A percentile compares a stretch with the other conserved stretches of the same genome.
Conservation (phyloP, 2,888 invertebrate species). For the Coecobrya sp. region DNA sequence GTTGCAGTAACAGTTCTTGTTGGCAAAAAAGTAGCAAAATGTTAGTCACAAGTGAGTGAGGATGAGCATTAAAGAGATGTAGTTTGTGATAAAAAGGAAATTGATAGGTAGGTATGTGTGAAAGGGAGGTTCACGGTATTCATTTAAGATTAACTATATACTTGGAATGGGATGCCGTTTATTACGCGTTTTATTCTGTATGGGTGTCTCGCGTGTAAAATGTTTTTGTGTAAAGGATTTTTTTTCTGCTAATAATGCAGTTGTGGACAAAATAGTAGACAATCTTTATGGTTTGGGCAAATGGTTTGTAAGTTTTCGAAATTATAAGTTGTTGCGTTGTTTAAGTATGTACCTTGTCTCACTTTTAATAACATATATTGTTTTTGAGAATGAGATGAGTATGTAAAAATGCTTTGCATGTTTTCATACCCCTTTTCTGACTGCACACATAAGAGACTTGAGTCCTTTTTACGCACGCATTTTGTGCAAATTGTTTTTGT, state of each 20-base stretch:
- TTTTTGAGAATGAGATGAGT: background rate
- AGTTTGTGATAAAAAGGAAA: conserved; percentile 55
- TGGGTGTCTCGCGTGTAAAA: background rate
- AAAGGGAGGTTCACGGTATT: conserved; percentile 15
- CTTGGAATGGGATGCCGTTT: conserved; percentile 26
- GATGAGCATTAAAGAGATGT: conserved; percentile 31
- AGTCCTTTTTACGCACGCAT: background rate
- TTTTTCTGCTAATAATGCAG: conserved; percentile 4
- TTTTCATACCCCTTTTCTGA: background rate
- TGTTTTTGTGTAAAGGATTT: background rate
- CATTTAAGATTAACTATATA: background rate
- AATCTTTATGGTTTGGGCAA: background rate
- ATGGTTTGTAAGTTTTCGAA: conserved; percentile 18
- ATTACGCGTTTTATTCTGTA: background rate
- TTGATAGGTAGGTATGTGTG: conserved; percentile 37
- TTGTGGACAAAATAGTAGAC: background rate
- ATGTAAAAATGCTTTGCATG: background rate
- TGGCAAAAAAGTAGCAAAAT: conserved; percentile 32
- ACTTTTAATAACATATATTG: background rate
- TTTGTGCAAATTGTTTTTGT: background rate
- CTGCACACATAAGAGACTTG: background rate
- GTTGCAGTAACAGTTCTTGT: conserved; percentile 50
- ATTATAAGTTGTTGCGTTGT: background rate
- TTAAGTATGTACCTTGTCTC: background rate
- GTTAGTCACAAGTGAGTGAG: conserved; percentile 53